Percentiles rank a stretch among this genome's conserved stretches.
These are phyloP conservation scores for Antigone vipio DNA, from an alignment of 2,113 vertebrate genomes.

Conservation along the genomic window DNA sequence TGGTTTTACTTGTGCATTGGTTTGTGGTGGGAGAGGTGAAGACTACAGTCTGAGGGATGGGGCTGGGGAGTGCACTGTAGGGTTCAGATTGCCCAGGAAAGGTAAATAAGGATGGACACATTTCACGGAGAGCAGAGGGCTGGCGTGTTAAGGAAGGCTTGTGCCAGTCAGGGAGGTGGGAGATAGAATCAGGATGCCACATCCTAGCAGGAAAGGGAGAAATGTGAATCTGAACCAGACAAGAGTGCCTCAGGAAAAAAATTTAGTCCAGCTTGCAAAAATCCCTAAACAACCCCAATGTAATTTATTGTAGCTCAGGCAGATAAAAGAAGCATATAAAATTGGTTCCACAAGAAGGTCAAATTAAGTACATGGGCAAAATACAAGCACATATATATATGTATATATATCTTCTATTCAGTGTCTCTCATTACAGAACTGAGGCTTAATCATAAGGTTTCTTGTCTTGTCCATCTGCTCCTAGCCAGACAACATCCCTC, in stretches of 20 bases:
- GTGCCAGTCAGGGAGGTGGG: not conserved
- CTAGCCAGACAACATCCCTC: not conserved
- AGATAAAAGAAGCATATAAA: not conserved
- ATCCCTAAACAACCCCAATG: not conserved
- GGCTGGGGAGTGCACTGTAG: not conserved
- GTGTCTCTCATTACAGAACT: not conserved
- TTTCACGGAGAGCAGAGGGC: not conserved
- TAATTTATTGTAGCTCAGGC: constrained; percentile 40
- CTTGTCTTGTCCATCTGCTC: not conserved
- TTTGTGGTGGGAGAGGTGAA: not conserved
- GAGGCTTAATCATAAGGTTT: not conserved
- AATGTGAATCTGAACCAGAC: not conserved
- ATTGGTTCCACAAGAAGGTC: not conserved
- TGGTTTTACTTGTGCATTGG: not conserved
- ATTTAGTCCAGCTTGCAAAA: not conserved
- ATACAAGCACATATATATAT: not conserved
- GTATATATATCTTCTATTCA: not conserved
- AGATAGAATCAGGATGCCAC: not conserved
- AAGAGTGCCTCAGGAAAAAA: not conserved
- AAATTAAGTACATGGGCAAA: not conserved
- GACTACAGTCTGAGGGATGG: not conserved
- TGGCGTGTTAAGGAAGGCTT: not conserved
- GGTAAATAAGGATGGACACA: not conserved
- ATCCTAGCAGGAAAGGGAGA: not conserved
- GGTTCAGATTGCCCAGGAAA: not conserved